Evolutionary conservation across 2,113 vertebrate species (phyloP).

Genomic region (Alectura lathami): DNA sequence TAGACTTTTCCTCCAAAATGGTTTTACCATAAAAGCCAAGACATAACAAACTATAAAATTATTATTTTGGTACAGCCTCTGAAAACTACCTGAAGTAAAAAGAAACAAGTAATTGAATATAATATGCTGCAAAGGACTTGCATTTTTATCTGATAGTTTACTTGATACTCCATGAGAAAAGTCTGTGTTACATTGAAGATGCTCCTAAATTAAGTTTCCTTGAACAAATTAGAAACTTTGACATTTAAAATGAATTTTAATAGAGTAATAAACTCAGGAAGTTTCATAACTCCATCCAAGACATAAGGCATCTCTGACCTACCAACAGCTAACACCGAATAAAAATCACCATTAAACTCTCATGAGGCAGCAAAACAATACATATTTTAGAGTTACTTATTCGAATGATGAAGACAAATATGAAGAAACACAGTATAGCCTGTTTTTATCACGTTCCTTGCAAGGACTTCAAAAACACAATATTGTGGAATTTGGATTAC

Average conservation of each 20-base stretch:
- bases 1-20: not conserved
- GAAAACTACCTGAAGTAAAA: not conserved
- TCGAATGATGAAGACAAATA: constrained; percentile 5
- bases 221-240: constrained; percentile 51
- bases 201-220: constrained; percentile 55
- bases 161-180: constrained; percentile 14
- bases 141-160: constrained; percentile 46
- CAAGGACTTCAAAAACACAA: not conserved
- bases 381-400: not conserved
- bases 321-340: constrained; percentile 13
- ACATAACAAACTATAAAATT: not conserved
- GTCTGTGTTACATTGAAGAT: not conserved
- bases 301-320: not conserved
- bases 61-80: not conserved
- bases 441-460: not conserved
- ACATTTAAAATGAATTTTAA: constrained; percentile 68
- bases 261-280: constrained; percentile 43
- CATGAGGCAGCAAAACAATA: not conserved
- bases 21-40: not conserved
- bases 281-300: constrained; percentile 37
- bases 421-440: not conserved
- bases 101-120: not conserved
- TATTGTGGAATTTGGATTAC: not conserved
- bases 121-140: not conserved
- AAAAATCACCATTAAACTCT: constrained; percentile 18